Conservation (phyloP, 2,113 vertebrate genomes). For the Gasterosteus nipponicus region DNA sequence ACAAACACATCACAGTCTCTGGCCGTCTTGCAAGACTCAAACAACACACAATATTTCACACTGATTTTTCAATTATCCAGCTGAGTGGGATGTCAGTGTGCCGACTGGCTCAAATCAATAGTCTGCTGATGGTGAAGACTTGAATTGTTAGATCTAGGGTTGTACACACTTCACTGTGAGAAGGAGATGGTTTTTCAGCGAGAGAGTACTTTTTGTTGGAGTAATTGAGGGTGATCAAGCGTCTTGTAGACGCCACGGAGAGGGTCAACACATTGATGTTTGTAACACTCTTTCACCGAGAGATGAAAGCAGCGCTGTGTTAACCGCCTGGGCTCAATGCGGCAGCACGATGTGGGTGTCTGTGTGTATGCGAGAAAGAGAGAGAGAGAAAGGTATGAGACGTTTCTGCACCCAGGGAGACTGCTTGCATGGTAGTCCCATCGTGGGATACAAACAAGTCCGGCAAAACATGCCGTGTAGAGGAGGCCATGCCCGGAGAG, state of each 20-base stretch:
- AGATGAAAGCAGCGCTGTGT: slow-evolving; percentile 30
- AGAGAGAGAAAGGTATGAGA: neutral
- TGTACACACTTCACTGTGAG: slow-evolving; percentile 5
- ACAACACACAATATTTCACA: slow-evolving; percentile 44
- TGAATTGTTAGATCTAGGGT: slow-evolving; percentile 36
- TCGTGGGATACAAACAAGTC: slow-evolving; percentile 46
- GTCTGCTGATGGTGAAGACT: slow-evolving; percentile 37
- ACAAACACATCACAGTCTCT: slow-evolving; percentile 12
- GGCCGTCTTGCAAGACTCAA: slow-evolving; percentile 17
- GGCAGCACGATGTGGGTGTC: slow-evolving; percentile 5
- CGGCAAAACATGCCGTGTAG: slow-evolving; percentile 38
- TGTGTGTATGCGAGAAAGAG: neutral
- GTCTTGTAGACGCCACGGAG: slow-evolving; percentile 9
- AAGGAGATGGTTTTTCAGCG: slow-evolving; percentile 15
- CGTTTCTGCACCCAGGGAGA: slow-evolving; percentile 8
- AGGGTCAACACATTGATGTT: slow-evolving; percentile 13
- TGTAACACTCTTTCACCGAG: neutral
- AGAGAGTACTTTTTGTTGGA: slow-evolving; percentile 1
- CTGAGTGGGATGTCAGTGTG: slow-evolving; percentile 56
- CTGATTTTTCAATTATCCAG: slow-evolving; percentile 58
- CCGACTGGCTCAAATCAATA: slow-evolving; percentile 64
- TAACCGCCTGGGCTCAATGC: slow-evolving; percentile 19
- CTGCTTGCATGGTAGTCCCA: slow-evolving; percentile 5
- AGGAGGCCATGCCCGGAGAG: slow-evolving; percentile 44
- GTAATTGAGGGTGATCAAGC: slow-evolving; percentile 36